Base-by-base conservation (phyloP, 2,113 vertebrate species). In the Neogale vison region DNA sequence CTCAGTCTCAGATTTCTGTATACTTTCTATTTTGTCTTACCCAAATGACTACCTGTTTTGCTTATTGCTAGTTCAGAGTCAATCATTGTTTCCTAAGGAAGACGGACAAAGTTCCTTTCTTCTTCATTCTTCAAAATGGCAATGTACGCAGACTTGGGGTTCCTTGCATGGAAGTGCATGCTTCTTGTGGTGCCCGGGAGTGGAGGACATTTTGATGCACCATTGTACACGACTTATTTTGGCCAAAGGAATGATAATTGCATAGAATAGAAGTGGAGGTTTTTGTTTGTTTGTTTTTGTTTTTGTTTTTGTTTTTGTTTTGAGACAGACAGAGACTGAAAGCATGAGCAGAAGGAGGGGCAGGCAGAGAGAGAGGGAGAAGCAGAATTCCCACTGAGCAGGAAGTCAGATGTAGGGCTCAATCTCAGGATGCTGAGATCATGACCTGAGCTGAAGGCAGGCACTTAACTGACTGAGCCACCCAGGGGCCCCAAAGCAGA, bases 121-220 rank as follows among this genome's bases (percentile, higher is more conserved):
- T 82, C 92, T 55, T 39, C 5, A 18, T 90, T 74, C 34, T 59
- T 93, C n/a, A 81, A 29, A 59, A 94, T 65, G 26, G 29, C 24
- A 83, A 17, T 11, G 24, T 39, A 26, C 65, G 4, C 69, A 18
- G 15, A 34, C 11, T 31, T 77, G 50, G 1, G 11, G 9, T 29
- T 72, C 26, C 29, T 6, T 71, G 15, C 18, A 81, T 29, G 45
- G 8, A 52, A 42, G 20, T 12, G 14, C 0, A 5, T 23, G 2
- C 8, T 82, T 95, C 17, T 3, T 23, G 18, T 71, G 42, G 50
- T 67, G 3, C 15, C 7, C 0, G 39, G 17, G 24, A 47, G 36
- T 47, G 20, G 21, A 10, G 3, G 2, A 29, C 8, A 20, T 76
- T 39, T 34, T 12, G 6, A 6, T 31, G 4, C 0, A 29, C 29